Evolutionary conservation across 2,888 invertebrate species (phyloP), one percentile per base, ranked within the genome.

Genomic region (Cheilosia urbana): DNA sequence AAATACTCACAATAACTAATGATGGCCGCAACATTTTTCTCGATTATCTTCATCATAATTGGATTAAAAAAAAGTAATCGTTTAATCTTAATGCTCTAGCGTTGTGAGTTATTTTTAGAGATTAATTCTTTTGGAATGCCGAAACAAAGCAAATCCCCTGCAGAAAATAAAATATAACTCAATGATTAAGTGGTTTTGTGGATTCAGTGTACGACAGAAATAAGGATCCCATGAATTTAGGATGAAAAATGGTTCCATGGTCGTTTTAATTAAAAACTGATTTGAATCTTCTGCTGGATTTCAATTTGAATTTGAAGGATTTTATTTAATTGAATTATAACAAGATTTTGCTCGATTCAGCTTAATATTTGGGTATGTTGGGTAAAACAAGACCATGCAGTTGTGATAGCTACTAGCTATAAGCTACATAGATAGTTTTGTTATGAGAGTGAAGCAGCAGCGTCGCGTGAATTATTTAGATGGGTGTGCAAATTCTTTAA

Each of bases 191-290:
- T 24, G 37, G 37, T 51, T 27, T 60, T n/a, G 19, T 42, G 53
- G 42, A 66, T 51, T 51, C 24, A 49, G 58, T 19, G 58, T 68
- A 40, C 37, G 15, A 9, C 17, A 40, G 7, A 27, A 40, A 19
- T 51, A 13, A 42, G 19, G 42, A 34, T 19, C n/a, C 51, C 21
- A 63, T 51, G 37, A 30, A 30, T 68, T 21, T 15, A 15, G 19
- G 9, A 17, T 49, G 49, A 45, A 69, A 58, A 53, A 60, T 45
- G 77, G 40, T 53, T 19, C 51, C 58, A 47, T 77, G 60, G 69
- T 34, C 76, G 24, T 60, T 77, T 68, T 77, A 77, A 77, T 69
- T 77, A 76, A 69, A 77, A 69, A 69, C 42, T 69, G 51, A 51
- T 60, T 69, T 60, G 60, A 60, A 51, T 45, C 27, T 40, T 51